Evolutionary conservation across 2,888 invertebrate genomes (phyloP), one percentile per base, ranked within the genome.

Genomic region (Rotaria macrura): DNA sequence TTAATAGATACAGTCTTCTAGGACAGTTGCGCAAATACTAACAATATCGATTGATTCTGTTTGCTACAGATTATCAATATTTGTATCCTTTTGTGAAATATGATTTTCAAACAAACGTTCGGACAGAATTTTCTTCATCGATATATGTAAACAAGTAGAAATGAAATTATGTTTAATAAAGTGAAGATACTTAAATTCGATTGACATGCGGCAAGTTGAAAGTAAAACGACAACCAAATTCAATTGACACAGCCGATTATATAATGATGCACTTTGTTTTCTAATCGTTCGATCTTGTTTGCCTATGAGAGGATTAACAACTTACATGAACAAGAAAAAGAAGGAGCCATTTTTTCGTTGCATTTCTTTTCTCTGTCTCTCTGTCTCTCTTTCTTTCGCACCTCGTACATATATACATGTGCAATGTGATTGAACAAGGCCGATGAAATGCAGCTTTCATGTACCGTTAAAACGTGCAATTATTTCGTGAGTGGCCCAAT

Each of bases 201-300:
- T 65, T 65, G 65, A 65, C 65, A 65, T 29, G 65, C 65, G 65
- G 65, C 65, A 65, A 65, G 65, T 65, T 65, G 17, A 65, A 65
- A 65, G 34, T 29, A 29, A 65, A 65, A 65, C 34, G 65, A 34
- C 65, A 65, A 54, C 23, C 25, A 54, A 17, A 54, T 54, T 54
- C 54, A 54, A 54, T 54, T 54, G 54, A 54, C 54, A 54, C 6
- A 65, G 65, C 2, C 29, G 65, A 65, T 65, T 65, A 65, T 65
- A 34, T 65, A 65, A 65, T 65, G 65, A 65, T 65, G 29, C n/a
- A 57, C 29, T 65, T 65, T 29, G 29, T 65, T 65, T 34, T 65
- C n/a, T 65, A 65, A 65, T 65, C 65, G 34, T 65, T 34, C 65
- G 65, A 65, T 34, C 65, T 65, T 65, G 65, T 65, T 65, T 65